phyloP scores from a whole-genome alignment of 2,888 invertebrate species.

The Scaptomyza caliginosa region DNA sequence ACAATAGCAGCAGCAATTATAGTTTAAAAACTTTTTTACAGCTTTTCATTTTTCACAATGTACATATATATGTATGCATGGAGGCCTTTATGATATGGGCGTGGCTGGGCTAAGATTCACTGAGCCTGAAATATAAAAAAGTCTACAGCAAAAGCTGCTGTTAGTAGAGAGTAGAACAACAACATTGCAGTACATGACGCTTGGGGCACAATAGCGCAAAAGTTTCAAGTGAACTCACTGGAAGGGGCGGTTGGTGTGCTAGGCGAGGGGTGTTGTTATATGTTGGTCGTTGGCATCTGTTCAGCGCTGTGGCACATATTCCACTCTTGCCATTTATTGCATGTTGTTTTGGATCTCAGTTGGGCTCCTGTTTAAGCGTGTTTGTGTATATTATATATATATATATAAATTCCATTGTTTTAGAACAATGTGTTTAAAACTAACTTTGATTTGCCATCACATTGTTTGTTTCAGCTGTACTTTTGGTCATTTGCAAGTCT shows the following conservation, averaged over 20 bases:
- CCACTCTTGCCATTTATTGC: slow-evolving; percentile 78
- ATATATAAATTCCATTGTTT: slow-evolving; percentile 64
- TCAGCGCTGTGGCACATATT: slow-evolving; percentile 76
- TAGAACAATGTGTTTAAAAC: slow-evolving; percentile 69
- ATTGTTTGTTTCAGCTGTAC: slow-evolving; percentile 7
- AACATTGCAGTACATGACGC: slow-evolving; percentile 47
- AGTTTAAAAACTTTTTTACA: slow-evolving; percentile 68
- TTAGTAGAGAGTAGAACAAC: slow-evolving; percentile 18
- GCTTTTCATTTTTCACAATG: slow-evolving; percentile 30
- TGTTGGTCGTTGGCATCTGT: slow-evolving; percentile 70
- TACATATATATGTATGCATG: neutral
- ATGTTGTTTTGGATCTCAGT: slow-evolving; percentile 46
- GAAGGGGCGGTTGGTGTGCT: neutral
- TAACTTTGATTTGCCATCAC: slow-evolving; percentile 71
- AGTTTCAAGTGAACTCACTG: slow-evolving; percentile 74
- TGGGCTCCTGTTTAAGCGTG: slow-evolving; percentile 24
- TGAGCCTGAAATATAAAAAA: slow-evolving; percentile 57
- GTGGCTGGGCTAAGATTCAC: slow-evolving; percentile 62
- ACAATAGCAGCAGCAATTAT: slow-evolving; percentile 70
- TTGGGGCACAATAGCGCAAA: slow-evolving; percentile 70
- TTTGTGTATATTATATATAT: neutral
- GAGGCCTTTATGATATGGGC: slow-evolving; percentile 33
- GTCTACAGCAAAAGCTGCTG: slow-evolving; percentile 31
- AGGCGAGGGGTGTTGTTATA: slow-evolving; percentile 1
- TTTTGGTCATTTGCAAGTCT: slow-evolving; percentile 3